phyloP scores from a whole-genome alignment of 2,888 invertebrate species.

The Escarpia spicata region DNA sequence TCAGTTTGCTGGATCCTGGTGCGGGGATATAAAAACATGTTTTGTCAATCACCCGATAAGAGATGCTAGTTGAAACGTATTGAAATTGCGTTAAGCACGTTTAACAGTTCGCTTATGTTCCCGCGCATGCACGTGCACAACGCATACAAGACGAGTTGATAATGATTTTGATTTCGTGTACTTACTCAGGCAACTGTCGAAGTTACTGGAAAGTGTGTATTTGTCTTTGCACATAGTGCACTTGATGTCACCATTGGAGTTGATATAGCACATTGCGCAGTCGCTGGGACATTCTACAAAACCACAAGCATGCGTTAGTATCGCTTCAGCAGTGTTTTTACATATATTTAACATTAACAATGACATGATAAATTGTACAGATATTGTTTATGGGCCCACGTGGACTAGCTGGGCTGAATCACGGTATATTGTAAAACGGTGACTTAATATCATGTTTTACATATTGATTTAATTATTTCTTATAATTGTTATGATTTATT shows the following conservation, averaged over 20 bases:
- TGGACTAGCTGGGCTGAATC: no score
- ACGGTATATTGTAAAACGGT: no score
- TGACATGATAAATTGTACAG: no score
- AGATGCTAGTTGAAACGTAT: not conserved
- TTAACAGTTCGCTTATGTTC: not conserved
- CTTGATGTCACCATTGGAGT: slow-evolving; percentile 6
- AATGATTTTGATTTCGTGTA: not conserved
- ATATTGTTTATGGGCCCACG: no score
- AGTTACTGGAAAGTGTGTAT: slow-evolving; percentile 20
- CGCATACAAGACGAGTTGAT: not conserved
- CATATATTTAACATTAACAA: no score
- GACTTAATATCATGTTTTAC: no score
- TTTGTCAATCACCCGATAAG: not conserved
- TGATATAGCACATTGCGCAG: slow-evolving; percentile 23
- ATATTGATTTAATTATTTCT: no score
- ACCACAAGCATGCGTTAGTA: no score
- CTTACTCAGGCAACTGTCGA: slow-evolving; percentile 22
- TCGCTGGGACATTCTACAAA: slow-evolving; percentile 25
- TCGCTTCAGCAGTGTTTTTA: no score
- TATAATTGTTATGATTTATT: no score
- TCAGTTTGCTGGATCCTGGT: not conserved
- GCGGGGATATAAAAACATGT: not conserved
- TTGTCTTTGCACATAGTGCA: slow-evolving; percentile 25
- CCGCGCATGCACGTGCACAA: not conserved
- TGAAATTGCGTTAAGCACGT: no score